These are phyloP conservation scores for Sinentomon sp. DNA, from an alignment of 2,888 invertebrate species.

Conservation along the genomic window DNA sequence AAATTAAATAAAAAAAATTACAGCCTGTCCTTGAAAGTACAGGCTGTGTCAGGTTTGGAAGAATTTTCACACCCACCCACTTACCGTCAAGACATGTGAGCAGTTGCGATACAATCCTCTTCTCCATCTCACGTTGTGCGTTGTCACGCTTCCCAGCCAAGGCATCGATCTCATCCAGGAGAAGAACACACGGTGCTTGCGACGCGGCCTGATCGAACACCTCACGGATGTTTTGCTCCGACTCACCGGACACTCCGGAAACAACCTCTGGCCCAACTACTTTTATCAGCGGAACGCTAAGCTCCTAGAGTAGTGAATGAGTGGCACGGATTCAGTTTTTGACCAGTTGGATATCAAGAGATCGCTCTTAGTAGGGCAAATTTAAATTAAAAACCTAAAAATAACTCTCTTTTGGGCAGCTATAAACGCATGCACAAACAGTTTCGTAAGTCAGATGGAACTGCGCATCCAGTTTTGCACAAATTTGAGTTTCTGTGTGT, in stretches of 20 bases:
- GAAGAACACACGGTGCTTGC: conserved; percentile 52
- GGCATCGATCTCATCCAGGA: conserved; percentile 93
- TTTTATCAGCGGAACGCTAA: conserved; percentile 54
- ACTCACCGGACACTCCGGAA: conserved; percentile 82
- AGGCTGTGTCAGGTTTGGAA: too few relatives aligned
- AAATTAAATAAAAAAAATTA: too few relatives aligned
- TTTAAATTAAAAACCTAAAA: too few relatives aligned
- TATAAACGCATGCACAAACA: conserved; percentile 3
- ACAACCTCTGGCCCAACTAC: conserved; percentile 77
- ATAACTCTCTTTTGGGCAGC: too few relatives aligned
- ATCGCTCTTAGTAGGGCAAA: too few relatives aligned
- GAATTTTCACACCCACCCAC: too few relatives aligned
- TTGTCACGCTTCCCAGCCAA: conserved; percentile 68
- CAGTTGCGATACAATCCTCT: conserved; percentile 76
- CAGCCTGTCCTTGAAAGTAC: too few relatives aligned
- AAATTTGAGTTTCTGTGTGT: too few relatives aligned
- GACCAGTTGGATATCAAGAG: too few relatives aligned
- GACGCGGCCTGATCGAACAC: conserved; percentile 56
- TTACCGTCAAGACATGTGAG: conserved; percentile 61
- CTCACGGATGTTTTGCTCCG: conserved; percentile 69
- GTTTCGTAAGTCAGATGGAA: background rate
- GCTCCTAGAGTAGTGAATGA: conserved; percentile 28
- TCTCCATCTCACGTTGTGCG: conserved; percentile 85
- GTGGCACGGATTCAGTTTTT: background rate
- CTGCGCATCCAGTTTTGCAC: too few relatives aligned